Base-by-base conservation (phyloP, 2,113 vertebrate genomes). In the Charina bottae region DNA sequence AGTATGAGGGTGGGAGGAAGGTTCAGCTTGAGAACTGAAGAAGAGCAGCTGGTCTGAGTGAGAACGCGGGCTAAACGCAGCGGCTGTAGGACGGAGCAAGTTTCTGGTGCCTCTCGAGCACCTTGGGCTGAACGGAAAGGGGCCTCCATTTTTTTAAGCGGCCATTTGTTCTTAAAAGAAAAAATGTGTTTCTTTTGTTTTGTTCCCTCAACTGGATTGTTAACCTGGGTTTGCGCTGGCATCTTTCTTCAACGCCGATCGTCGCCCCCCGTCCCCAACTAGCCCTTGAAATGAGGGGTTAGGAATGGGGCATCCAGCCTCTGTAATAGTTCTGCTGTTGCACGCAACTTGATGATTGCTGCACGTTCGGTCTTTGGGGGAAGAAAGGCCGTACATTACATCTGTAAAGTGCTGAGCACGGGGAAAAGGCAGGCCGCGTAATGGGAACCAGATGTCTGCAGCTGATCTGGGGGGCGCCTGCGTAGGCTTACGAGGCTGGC, bases 401-500 rank as follows among this genome's bases (percentile, higher is more conserved):
- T 55, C 59, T 17, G 84, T 37, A 26, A 26, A 91, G 24, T 26
- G 49, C 90, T 72, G 53, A 42, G 84, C 13, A 6, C 2, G 0
- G 21, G 49, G n/a, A 19, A 56, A 46, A 86, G 64, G 12, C 59
- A 28, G 8, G 58, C 49, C 4, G 11, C 13, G 6, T 91, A 56
- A 87, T 87, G 24, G 49, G 19, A 68, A 56, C 33, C 90, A 91
- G 90, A 87, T 68, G 90, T 42, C 59, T 28, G 42, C 26, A 33
- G 58, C n/a, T 42, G 33, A 21, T 68, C 28, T 23, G 2, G 7
- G 49, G 23, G 26, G 37, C 4, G 59, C 4, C 3, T 37, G 83
- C 3, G 42, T n/a, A 4, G 28, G 10, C 12, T 58, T 68, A 2
- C 2, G 42, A 53, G 24, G 68, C 54, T 1, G 13, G 3, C 12